A percentile compares a stretch with the other conserved stretches of the same genome.
These are phyloP conservation scores for Halictus ligatus DNA, from an alignment of 2,888 invertebrate genomes.

Conservation along the genomic window DNA sequence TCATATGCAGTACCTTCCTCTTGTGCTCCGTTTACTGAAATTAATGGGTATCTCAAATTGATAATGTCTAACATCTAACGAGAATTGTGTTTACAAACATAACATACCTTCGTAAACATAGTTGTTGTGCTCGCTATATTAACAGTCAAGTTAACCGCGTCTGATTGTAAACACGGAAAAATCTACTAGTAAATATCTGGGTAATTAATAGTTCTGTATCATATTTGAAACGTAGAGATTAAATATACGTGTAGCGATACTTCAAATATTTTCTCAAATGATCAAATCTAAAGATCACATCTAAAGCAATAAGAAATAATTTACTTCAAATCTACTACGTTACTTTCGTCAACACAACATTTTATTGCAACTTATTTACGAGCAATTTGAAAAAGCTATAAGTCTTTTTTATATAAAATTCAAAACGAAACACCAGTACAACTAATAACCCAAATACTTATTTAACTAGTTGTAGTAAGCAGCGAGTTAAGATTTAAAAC, in stretches of 20 bases:
- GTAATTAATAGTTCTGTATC: not conserved
- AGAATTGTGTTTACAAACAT: slow-evolving; percentile 6
- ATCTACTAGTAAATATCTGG: not conserved
- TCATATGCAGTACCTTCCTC: not conserved
- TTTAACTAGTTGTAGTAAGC: too few species aligned
- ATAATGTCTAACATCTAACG: slow-evolving; percentile 2
- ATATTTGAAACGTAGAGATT: not conserved
- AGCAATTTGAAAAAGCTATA: not conserved
- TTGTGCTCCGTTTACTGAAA: not conserved
- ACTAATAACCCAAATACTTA: too few species aligned
- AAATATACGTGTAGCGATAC: not conserved
- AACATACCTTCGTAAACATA: not conserved
- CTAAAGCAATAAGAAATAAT: not conserved
- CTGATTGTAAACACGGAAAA: not conserved
- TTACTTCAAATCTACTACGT: not conserved
- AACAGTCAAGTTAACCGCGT: not conserved
- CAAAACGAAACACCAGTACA: too few species aligned
- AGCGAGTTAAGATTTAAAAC: not conserved
- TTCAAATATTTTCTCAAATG: not conserved
- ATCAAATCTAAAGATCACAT: too few species aligned
- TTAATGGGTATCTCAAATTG: slow-evolving; percentile 1
- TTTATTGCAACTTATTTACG: not conserved
- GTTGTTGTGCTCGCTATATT: not conserved
- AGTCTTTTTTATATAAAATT: not conserved
- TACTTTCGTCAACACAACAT: not conserved